Percentiles rank a stretch among this genome's conserved stretches.
These are phyloP conservation scores for Poecile montanus DNA, from an alignment of 2,797 vertebrate genomes.

Conservation along the genomic window DNA sequence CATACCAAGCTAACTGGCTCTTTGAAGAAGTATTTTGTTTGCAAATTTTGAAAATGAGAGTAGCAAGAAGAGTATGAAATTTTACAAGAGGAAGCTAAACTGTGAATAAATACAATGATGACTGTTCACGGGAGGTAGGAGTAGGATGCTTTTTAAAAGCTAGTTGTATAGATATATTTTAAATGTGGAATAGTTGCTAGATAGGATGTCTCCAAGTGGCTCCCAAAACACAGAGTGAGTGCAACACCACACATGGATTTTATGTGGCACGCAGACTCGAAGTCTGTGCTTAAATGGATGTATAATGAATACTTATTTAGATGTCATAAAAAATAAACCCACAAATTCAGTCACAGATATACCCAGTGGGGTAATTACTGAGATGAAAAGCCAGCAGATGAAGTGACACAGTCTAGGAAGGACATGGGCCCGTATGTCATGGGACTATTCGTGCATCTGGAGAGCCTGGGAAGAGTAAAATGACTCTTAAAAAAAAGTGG, in stretches of 20 bases:
- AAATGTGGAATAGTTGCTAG: background rate
- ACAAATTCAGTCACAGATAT: background rate
- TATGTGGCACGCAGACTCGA: background rate
- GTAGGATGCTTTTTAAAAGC: background rate
- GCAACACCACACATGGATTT: background rate
- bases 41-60: background rate
- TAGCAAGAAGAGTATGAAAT: background rate
- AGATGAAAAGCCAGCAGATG: background rate
- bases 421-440: rapidly evolving
- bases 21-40: background rate
- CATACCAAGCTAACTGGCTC: background rate
- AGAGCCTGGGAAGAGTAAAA: background rate
- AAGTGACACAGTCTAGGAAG: background rate
- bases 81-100: background rate
- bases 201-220: background rate
- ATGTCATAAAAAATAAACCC: background rate
- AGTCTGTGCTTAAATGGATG: background rate
- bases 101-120: background rate
- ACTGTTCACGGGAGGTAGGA: background rate
- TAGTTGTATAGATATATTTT: background rate
- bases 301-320: background rate
- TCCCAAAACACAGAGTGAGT: background rate
- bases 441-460: background rate
- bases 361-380: background rate
- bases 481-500: rapidly evolving